Conservation (phyloP, 2,113 vertebrate genomes). For the Enhydra lutris region DNA sequence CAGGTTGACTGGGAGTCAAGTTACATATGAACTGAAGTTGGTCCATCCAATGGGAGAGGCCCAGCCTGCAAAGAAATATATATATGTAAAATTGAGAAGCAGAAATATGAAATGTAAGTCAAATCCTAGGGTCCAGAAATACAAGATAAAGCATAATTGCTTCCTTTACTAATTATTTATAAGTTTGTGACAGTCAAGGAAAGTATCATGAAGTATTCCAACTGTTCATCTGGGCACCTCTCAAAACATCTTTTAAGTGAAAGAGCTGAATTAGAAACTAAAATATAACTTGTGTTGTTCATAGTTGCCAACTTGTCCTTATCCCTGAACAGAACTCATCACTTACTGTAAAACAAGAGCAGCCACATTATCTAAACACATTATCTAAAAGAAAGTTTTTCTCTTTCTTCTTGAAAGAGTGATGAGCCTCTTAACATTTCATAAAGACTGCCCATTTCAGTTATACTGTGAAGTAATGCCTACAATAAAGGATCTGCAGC, state of each 20-base stretch:
- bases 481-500: background rate
- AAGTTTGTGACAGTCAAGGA: background rate
- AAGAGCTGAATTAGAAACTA: background rate
- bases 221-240: background rate
- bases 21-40: background rate
- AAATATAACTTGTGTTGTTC: background rate
- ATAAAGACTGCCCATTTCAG: background rate
- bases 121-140: background rate
- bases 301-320: background rate
- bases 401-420: background rate
- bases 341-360: background rate
- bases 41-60: background rate
- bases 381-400: background rate
- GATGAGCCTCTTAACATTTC: conserved; percentile 8
- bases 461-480: background rate
- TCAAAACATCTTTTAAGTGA: background rate
- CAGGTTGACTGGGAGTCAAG: background rate
- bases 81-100: background rate
- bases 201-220: background rate
- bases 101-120: background rate
- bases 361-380: background rate
- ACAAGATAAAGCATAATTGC: background rate
- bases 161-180: background rate
- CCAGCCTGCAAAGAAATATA: background rate
- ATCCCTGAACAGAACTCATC: background rate